Percentiles rank a stretch among this genome's conserved stretches.
Conservation (phyloP, 2,888 invertebrate species). For the Hofmannophila pseudospretella region DNA sequence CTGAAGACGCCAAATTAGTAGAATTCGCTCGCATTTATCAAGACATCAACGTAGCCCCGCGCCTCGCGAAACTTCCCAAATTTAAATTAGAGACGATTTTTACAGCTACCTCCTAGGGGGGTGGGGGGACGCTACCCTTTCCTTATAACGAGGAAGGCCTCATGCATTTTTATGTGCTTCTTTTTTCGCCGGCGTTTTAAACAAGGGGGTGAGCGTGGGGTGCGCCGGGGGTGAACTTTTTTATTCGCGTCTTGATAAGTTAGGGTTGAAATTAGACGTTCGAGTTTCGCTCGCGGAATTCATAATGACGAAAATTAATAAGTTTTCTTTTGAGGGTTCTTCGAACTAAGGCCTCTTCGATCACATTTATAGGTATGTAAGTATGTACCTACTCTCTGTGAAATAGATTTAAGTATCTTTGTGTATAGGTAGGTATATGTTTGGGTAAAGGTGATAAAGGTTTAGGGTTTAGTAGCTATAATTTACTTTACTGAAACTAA, state of each 20-base stretch:
- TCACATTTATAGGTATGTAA: constrained; percentile 27
- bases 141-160: constrained; percentile 80
- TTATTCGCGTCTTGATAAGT: constrained; percentile 80
- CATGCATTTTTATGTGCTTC: constrained; percentile 80
- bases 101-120: constrained; percentile 73
- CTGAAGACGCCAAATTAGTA: constrained; percentile 74
- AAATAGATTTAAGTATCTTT: too few relatives aligned
- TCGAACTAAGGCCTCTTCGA: constrained; percentile 44
- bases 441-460: too few relatives aligned
- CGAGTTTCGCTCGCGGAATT: constrained; percentile 78
- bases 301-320: constrained; percentile 79
- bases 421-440: too few relatives aligned
- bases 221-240: constrained; percentile 72
- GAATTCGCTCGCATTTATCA: constrained; percentile 75
- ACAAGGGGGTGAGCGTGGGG: constrained; percentile 76
- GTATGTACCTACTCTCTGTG: too few relatives aligned
- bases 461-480: too few relatives aligned
- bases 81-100: constrained; percentile 79
- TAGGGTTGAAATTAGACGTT: constrained; percentile 79
- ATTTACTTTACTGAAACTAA: too few relatives aligned
- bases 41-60: constrained; percentile 74
- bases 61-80: constrained; percentile 76
- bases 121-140: constrained; percentile 71
- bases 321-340: constrained; percentile 74
- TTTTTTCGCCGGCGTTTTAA: constrained; percentile 79